These are phyloP conservation scores for Magallana angulata DNA, from an alignment of 1,140 invertebrate genomes.

Conservation along the genomic window DNA sequence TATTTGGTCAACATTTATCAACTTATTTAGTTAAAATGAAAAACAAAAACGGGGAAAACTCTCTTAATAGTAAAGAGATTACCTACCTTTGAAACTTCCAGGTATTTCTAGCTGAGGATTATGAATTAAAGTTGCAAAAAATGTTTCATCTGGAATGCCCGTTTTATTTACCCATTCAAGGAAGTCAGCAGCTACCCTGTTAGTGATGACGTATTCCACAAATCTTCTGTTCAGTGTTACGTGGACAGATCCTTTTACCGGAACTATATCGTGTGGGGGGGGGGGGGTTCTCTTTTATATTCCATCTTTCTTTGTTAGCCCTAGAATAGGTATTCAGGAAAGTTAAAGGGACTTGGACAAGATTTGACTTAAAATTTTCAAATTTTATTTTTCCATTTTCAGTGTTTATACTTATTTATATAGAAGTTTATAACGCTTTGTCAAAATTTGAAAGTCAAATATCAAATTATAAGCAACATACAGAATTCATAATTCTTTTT, in stretches of 20 bases:
- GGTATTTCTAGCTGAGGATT: constrained; percentile 66
- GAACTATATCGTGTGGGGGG: constrained; percentile 57
- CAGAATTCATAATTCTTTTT: too few species aligned
- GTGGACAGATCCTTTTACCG: constrained; percentile 66
- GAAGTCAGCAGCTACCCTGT: constrained; percentile 59
- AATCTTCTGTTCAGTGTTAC: constrained; percentile 62
- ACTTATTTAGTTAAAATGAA: too few species aligned
- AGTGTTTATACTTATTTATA: too few species aligned
- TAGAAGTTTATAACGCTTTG: too few species aligned
- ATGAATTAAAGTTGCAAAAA: constrained; percentile 66
- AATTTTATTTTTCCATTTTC: too few species aligned
- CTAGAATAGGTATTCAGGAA: neutral
- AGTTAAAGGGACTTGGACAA: neutral
- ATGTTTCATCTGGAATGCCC: constrained; percentile 68
- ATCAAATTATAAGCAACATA: too few species aligned
- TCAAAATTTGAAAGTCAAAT: too few species aligned
- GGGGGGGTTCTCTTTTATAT: constrained; percentile 42
- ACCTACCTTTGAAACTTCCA: constrained; percentile 62
- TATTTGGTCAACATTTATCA: too few species aligned
- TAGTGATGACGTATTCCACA: constrained; percentile 67
- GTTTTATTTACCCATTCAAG: constrained; percentile 66
- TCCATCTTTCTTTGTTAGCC: constrained; percentile 19
- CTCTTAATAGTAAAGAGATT: too few species aligned
- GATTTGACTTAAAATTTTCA: neutral
- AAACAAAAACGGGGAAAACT: too few species aligned